Base-by-base conservation (phyloP, 1,140 invertebrate species). In the Brachionus sp. region DNA sequence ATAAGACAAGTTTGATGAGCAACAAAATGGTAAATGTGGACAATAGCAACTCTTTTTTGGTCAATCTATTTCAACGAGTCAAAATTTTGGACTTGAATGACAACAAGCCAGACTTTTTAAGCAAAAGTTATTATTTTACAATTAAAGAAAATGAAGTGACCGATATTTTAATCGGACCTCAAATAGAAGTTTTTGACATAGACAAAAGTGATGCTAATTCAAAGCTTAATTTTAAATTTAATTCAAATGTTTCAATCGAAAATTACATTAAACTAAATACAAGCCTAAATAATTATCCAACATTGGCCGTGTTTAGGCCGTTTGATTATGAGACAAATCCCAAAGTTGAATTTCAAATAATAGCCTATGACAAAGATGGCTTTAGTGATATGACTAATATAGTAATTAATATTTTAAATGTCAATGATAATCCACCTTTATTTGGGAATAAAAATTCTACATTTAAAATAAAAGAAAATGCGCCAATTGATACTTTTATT, bases 81-180 rank as follows among this genome's bases (percentile, higher is more conserved):
- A 78, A 78, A 53, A 78, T 78, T 25, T 46, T 78, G 16, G 77
- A 80, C 12, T 42, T 62, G 23, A 80, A 80, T 44, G 77, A 80
- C 29, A 80, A 80, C 16, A 37, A 62, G 12, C 77, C 77, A 13
- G 50, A 66, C 12, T 80, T 80, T 80, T 23, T 80, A 23, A 57
- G 33, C n/a, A 62, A 42, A 62, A 23, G 12, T 13, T 80, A 62
- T 25, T 33, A 62, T 23, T 80, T 62, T 80, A 23, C 25, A 25
- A 62, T 80, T 10, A 42, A 13, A 29, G 77, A 29, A 29, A 29
- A 29, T 29, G 29, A 29, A 29, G 23, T 62, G 19, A 23, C 53
- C 4, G 39, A 42, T 33, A 42, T 25, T 46, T 25, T 75, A 25
- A 46, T 25, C n/a, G 23, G 19, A 44, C 19, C 39, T 66, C 50